Base-by-base conservation (phyloP, 2,113 vertebrate genomes). In the Sapayoa aenigma region DNA sequence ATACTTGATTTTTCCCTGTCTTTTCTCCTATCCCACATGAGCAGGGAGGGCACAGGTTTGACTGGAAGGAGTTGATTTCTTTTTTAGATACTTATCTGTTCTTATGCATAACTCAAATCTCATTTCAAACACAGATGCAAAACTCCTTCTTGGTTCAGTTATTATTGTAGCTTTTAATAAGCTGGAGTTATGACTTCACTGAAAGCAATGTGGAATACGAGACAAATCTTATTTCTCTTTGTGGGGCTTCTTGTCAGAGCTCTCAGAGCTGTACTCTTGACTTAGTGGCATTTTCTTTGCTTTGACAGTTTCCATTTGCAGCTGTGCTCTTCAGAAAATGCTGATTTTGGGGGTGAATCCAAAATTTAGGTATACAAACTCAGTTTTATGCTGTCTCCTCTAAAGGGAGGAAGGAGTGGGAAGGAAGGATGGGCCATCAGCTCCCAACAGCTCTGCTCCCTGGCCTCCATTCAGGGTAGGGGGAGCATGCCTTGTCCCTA, bases 371-470 rank as follows among this genome's bases (percentile, higher is more conserved):
- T n/a, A 5, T 52, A 37, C 10, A 62, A 66, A 14, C 6, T 20
- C 33, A 27, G 11, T 47, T 66, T 89, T 52, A 37, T 89, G 12
- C n/a, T 58, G 17, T 50, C 2, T 58, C 8, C 16, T 87, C 20
- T 49, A 9, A n/a, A 53, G 49, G 2, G 3, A 49, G 59, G 44
- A 28, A 62, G 55, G 47, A 69, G 2, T 44, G 28, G 30, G n/a
- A 73, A 89, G 30, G 49, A 39, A 69, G 28, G 21, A n/a, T 44
- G 66, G 42, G 23, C 42, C 2, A 3, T 24, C n/a, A 67, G 17
- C 2, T 3, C 11, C 16, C 50, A 3, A 0, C 17, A 5, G 10
- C 60, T 71, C 25, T 71, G 12, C 3, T 4, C 9, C 14, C 24
- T 28, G 5, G 23, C 14, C 19, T 67, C 13, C 9, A 2, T 9